Evolutionary conservation across 2,113 vertebrate genomes (phyloP).

Genomic region (Antechinus stuartii): DNA sequence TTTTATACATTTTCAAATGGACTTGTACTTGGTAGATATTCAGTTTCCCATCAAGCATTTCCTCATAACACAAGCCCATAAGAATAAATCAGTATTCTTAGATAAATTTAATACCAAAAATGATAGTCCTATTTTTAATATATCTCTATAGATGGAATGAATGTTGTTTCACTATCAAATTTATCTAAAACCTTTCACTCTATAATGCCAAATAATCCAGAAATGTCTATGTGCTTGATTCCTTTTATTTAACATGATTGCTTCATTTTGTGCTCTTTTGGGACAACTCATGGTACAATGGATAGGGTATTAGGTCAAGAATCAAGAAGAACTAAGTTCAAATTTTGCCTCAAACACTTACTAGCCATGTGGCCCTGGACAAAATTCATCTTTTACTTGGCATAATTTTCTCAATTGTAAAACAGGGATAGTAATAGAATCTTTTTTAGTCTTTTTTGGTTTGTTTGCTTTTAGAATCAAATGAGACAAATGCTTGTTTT

Average conservation of each 20-base stretch:
- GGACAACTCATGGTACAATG: not conserved
- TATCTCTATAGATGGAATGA: conserved; percentile 8
- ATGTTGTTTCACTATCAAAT: conserved; percentile 26
- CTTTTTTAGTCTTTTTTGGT: not conserved
- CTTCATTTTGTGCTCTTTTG: not conserved
- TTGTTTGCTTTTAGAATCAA: not conserved
- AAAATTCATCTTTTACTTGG: not conserved
- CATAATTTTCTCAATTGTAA: not conserved
- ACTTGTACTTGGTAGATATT: not conserved
- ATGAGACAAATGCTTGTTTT: not conserved
- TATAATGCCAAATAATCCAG: not conserved
- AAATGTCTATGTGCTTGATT: not conserved
- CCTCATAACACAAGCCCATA: not conserved
- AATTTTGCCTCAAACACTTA: not conserved
- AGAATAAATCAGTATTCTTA: conserved; percentile 26
- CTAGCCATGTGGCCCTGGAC: not conserved
- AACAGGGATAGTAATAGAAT: not conserved
- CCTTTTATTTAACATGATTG: not conserved
- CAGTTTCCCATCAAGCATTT: not conserved
- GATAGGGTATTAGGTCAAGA: not conserved
- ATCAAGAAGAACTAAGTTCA: not conserved
- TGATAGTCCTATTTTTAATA: conserved; percentile 6
- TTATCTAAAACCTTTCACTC: not conserved
- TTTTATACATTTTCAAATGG: conserved; percentile 46
- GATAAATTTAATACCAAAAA: not conserved